These are phyloP conservation scores for Clivina fossor DNA, from an alignment of 2,888 invertebrate genomes.

Conservation along the genomic window DNA sequence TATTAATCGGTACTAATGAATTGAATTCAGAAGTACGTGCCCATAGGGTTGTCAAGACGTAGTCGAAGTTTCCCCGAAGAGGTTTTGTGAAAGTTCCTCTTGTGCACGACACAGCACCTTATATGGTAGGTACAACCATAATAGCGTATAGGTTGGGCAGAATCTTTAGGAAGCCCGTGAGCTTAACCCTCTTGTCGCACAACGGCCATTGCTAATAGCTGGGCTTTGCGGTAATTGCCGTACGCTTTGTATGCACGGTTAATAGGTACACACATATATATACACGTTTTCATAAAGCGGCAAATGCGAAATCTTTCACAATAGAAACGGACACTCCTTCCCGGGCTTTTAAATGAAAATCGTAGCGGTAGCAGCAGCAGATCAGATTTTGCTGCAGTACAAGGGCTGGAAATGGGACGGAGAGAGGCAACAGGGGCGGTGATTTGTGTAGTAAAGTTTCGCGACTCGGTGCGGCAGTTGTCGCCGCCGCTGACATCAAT, in stretches of 20 bases:
- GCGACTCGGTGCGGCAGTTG: conserved; percentile 30
- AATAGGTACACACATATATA: conserved; percentile 8
- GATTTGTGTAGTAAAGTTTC: conserved; percentile 43
- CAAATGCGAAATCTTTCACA: background rate
- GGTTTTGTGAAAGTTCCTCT: conserved; percentile 30
- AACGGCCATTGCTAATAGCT: conserved; percentile 32
- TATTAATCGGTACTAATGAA: conserved; percentile 43
- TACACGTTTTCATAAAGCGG: background rate
- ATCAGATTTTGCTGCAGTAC: conserved; percentile 9
- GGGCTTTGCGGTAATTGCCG: conserved; percentile 35
- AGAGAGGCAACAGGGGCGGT: conserved; percentile 40
- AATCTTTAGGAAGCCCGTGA: background rate
- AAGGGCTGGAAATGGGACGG: conserved; percentile 1
- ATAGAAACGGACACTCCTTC: conserved; percentile 28
- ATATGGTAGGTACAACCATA: conserved; percentile 5
- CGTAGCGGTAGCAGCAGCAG: conserved; percentile 7
- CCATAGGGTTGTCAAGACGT: conserved; percentile 35
- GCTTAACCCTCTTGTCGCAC: conserved; percentile 10
- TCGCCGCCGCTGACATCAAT: conserved; percentile 32
- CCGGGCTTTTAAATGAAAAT: conserved; percentile 32
- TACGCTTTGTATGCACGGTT: conserved; percentile 26
- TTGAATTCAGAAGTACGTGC: conserved; percentile 44
- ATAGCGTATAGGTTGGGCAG: background rate
- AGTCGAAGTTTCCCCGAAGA: conserved; percentile 21
- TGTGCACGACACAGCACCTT: background rate